Evolutionary conservation across 2,888 invertebrate species (phyloP), one percentile per base, ranked within the genome.

Genomic region (Dolichopus griseipennis): DNA sequence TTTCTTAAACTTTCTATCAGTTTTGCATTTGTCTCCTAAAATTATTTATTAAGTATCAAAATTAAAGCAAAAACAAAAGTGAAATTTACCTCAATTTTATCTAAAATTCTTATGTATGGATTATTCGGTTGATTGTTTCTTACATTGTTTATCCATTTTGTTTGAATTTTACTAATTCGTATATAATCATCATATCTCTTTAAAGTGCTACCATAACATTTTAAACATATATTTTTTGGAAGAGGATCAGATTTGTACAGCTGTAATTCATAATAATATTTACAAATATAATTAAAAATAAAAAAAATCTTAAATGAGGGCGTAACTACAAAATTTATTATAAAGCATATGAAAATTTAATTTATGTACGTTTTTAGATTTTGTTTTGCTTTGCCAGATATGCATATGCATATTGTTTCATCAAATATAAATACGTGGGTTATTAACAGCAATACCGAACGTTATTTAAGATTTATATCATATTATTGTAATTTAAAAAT

Each of bases 241-340:
- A 78, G 73, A 2, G 77, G 77, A 73, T 78, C 78, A 69, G 74
- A 72, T 52, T 74, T 70, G 68, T 76, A 76, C 61, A 78, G 69
- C 78, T 78, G 67, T 20, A 70, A 41, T n/a, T 34, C 21, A 37
- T 37, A 12, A 10, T 37, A 37, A 10, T 7, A 37, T 37, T 37
- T 2, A 4, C 8, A 10, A 10, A 10, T 37, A 37, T 2, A 37
- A 37, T 34, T 34, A 34, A 5, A 34, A n/a, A n/a, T n/a, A n/a
- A n/a, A n/a, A n/a, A n/a, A n/a, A n/a, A n/a, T n/a, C n/a, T n/a
- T n/a, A n/a, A n/a, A n/a, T n/a, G n/a, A n/a, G n/a, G n/a, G n/a
- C n/a, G n/a, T n/a, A n/a, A n/a, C n/a, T n/a, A n/a, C n/a, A n/a
- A n/a, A n/a, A n/a, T n/a, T n/a, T n/a, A n/a, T n/a, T n/a, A n/a